These are phyloP conservation scores for Rallus crepitans DNA, from an alignment of 2,797 vertebrate species.

Conservation along the genomic window DNA sequence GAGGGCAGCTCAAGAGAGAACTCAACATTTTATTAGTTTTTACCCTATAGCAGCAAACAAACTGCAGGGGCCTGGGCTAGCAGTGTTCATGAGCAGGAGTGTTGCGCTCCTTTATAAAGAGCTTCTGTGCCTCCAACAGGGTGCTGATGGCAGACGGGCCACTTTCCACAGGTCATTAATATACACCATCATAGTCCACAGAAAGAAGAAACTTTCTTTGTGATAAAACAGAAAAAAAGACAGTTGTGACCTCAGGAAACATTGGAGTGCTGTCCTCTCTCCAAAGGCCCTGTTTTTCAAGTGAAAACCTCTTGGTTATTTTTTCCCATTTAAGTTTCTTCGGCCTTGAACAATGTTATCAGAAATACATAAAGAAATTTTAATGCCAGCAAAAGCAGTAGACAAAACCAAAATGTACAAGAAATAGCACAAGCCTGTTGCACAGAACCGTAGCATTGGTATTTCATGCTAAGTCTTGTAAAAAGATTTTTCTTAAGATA, in stretches of 20 bases:
- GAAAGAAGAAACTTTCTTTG: neutral
- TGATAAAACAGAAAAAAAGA: neutral
- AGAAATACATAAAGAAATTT: neutral
- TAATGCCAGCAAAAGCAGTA: neutral
- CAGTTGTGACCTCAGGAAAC: neutral
- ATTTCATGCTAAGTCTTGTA: neutral
- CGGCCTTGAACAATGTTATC: conserved; percentile 2
- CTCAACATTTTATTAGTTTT: neutral
- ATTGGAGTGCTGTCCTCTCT: neutral
- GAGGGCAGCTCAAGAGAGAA: neutral
- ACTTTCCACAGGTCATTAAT: neutral
- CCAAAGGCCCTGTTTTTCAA: neutral
- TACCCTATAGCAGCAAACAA: neutral
- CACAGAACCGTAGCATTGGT: neutral
- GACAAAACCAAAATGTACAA: neutral
- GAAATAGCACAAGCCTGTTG: neutral
- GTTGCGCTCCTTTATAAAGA: neutral
- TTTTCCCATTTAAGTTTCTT: neutral
- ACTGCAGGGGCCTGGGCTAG: neutral
- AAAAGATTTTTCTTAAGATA: neutral
- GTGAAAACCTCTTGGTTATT: neutral
- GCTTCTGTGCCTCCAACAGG: neutral
- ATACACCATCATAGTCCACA: neutral
- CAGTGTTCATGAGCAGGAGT: neutral
- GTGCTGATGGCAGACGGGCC: neutral